Evolutionary conservation across 2,797 vertebrate species (phyloP).

Genomic region (Epinephelus coioides): DNA sequence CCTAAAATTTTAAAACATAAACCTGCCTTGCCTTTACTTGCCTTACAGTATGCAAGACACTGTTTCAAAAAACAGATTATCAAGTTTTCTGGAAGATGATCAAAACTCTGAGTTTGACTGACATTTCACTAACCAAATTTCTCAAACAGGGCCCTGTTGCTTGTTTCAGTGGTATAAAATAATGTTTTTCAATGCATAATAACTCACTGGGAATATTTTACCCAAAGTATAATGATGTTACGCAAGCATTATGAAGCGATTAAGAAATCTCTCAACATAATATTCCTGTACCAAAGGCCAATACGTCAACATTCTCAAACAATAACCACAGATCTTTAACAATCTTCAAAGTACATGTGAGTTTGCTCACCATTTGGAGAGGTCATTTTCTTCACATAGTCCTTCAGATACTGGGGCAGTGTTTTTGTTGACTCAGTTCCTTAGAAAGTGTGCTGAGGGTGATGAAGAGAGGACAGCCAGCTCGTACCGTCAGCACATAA

Average conservation of each 20-base stretch:
- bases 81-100: too few species aligned
- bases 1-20: too few species aligned
- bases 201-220: not conserved
- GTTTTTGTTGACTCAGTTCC: not conserved
- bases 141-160: too few species aligned
- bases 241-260: not conserved
- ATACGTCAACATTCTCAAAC: not conserved
- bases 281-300: not conserved
- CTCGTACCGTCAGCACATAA: not conserved
- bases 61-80: too few species aligned
- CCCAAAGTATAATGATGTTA: not conserved
- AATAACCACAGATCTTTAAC: not conserved
- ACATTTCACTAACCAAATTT: too few species aligned
- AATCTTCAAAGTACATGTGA: not conserved
- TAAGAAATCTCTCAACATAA: not conserved
- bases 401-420: not conserved
- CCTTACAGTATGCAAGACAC: too few species aligned
- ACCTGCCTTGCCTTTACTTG: too few species aligned
- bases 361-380: slow-evolving; percentile 43
- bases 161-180: not conserved
- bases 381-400: slow-evolving; percentile 29
- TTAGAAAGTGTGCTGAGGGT: not conserved
- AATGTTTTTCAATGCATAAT: not conserved
- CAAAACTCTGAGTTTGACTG: too few species aligned
- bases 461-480: not conserved